Conservation (phyloP, 92 coral and sea anemone species). For the Bergia puertoricense region DNA sequence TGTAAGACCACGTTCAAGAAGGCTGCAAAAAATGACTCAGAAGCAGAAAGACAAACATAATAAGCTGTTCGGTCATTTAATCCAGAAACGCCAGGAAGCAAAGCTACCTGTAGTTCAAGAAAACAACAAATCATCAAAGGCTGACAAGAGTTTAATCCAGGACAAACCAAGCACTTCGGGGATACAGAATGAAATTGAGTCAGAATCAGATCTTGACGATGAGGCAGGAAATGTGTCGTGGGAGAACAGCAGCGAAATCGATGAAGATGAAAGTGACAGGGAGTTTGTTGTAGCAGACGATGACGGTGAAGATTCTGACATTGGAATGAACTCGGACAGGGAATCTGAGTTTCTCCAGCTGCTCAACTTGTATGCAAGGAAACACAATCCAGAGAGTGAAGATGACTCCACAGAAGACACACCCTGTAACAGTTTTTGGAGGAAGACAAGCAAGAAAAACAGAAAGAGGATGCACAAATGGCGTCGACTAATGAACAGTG, state of each 20-base stretch:
- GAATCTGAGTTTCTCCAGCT: constrained; percentile 70
- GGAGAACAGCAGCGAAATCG: constrained; percentile 64
- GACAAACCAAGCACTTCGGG: not conserved
- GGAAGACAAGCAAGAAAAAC: constrained; percentile 33
- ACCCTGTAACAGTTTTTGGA: constrained; percentile 32
- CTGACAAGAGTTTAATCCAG: not conserved
- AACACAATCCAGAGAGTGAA: constrained; percentile 1
- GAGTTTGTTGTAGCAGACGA: constrained; percentile 82
- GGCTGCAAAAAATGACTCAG: constrained; percentile 53
- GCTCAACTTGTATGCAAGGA: constrained; percentile 58
- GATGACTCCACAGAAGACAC: not conserved
- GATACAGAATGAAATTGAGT: constrained; percentile 36
- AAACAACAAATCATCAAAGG: constrained; percentile 31
- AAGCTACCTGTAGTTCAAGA: constrained; percentile 43
- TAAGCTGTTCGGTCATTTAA: constrained; percentile 50
- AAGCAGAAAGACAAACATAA: constrained; percentile 44
- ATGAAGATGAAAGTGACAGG: constrained; percentile 76
- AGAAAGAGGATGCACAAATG: constrained; percentile 50
- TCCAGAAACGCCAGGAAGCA: constrained; percentile 55
- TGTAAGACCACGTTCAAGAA: constrained; percentile 37
- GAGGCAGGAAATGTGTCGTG: constrained; percentile 46
- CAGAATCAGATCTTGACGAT: constrained; percentile 20
- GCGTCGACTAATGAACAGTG: constrained; percentile 69
- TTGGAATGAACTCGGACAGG: constrained; percentile 71
- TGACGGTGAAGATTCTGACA: constrained; percentile 61